A percentile compares a stretch with the other conserved stretches of the same genome.
Conservation (phyloP, 2,113 vertebrate genomes). For the Semicossyphus pulcher region DNA sequence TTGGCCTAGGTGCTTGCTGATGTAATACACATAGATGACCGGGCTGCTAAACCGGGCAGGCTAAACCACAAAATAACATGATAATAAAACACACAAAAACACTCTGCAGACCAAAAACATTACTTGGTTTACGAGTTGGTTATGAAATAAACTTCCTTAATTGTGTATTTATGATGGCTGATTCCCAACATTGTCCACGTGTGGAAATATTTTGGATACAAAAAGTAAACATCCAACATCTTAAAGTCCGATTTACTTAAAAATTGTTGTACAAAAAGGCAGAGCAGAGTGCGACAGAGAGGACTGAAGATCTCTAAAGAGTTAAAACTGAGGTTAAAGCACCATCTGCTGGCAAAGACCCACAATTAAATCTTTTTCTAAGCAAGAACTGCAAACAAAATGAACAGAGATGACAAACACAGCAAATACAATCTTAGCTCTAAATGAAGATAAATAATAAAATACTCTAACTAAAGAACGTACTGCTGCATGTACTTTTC, state of each 20-base stretch:
- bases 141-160: not conserved
- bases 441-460: not conserved
- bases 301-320: not conserved
- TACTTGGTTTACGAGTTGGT: not conserved
- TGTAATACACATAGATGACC: slow-evolving; percentile 35
- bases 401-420: not conserved
- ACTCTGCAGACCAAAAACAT: not conserved
- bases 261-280: not conserved
- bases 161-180: slow-evolving; percentile 3
- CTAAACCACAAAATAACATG: slow-evolving; percentile 30
- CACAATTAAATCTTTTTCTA: not conserved
- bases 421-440: not conserved
- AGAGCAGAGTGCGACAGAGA: not conserved
- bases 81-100: slow-evolving; percentile 22
- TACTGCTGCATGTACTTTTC: not conserved
- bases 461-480: not conserved
- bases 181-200: not conserved
- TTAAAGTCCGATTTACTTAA: no score
- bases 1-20: slow-evolving; percentile 53
- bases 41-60: slow-evolving; percentile 33
- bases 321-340: slow-evolving; percentile 38
- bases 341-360: slow-evolving; percentile 69
- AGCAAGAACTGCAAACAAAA: not conserved
- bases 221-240: not conserved
- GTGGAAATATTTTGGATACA: not conserved